phyloP scores from a whole-genome alignment of 2,113 vertebrate genomes.

The Mustela nigripes region DNA sequence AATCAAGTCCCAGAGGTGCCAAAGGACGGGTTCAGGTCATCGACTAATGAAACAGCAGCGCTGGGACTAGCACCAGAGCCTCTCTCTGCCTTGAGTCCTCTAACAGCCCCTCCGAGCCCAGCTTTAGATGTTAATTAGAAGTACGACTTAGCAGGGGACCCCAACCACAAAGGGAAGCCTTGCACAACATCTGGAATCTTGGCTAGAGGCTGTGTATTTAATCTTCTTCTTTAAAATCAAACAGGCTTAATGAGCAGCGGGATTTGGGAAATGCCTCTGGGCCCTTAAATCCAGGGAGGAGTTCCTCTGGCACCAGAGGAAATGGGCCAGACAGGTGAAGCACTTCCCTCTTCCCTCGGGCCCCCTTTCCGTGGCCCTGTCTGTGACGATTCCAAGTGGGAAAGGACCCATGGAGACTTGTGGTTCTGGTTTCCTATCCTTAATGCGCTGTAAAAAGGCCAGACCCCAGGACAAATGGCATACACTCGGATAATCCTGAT shows the following conservation, averaged over 20 bases:
- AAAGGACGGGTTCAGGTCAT: not conserved
- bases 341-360: not conserved
- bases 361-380: not conserved
- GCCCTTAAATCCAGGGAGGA: constrained; percentile 70
- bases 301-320: constrained; percentile 74
- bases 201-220: constrained; percentile 74
- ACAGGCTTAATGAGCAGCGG: constrained; percentile 74
- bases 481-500: not conserved
- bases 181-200: constrained; percentile 79
- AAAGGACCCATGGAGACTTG: not conserved
- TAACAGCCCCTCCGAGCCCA: constrained; percentile 3
- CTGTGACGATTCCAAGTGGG: constrained; percentile 19
- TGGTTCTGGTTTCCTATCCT: constrained; percentile 48
- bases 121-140: constrained; percentile 73
- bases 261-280: constrained; percentile 71
- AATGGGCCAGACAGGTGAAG: constrained; percentile 79
- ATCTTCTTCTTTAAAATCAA: constrained; percentile 82
- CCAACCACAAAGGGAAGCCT: constrained; percentile 65
- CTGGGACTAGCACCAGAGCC: not conserved
- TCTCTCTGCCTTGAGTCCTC: not conserved
- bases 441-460: constrained; percentile 15
- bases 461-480: constrained; percentile 51
- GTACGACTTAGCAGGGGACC: constrained; percentile 54
- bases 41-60: constrained; percentile 3
- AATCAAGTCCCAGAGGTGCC: not conserved